Evolutionary conservation across 2,888 invertebrate species (phyloP).

Genomic region (Tanytarsus gracilentus): DNA sequence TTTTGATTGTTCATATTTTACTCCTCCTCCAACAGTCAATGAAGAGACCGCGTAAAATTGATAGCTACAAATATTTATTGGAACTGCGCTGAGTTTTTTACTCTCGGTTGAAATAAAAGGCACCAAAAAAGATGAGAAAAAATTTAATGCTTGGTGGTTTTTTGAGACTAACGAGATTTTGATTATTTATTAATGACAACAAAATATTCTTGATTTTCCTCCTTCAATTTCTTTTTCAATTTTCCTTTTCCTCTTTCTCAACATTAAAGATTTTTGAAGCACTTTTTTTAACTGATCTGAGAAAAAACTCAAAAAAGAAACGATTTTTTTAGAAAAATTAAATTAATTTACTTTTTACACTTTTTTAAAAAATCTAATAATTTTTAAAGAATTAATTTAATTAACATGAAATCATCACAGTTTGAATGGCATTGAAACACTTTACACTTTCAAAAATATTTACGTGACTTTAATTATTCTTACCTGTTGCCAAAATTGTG

Average conservation of each 20-base stretch:
- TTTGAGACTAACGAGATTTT: conserved; percentile 36
- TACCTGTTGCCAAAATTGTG: conserved; percentile 96
- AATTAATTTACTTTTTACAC: conserved; percentile 4
- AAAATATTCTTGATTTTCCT: conserved; percentile 9
- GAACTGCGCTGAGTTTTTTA: too few species aligned
- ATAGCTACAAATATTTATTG: too few species aligned
- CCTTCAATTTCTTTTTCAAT: background rate
- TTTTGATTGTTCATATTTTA: too few species aligned
- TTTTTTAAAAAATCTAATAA: background rate
- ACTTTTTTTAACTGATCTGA: too few species aligned
- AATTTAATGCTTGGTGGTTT: conserved; percentile 28
- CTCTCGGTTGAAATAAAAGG: conserved; percentile 6
- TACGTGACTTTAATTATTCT: conserved; percentile 38
- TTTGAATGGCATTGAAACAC: too few species aligned
- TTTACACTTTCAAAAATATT: background rate
- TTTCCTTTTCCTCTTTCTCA: background rate
- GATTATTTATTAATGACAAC: conserved; percentile 37
- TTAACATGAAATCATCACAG: too few species aligned
- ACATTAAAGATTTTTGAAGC: too few species aligned
- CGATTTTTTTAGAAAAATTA: too few species aligned
- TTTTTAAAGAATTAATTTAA: background rate
- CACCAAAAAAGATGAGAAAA: conserved; percentile 17
- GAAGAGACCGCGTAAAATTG: too few species aligned
- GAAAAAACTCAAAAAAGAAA: too few species aligned
- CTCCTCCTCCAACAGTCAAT: too few species aligned